Percentiles rank a stretch among this genome's conserved stretches.
phyloP scores from a whole-genome alignment of 2,113 vertebrate genomes.

The Phyllopteryx taeniolatus region DNA sequence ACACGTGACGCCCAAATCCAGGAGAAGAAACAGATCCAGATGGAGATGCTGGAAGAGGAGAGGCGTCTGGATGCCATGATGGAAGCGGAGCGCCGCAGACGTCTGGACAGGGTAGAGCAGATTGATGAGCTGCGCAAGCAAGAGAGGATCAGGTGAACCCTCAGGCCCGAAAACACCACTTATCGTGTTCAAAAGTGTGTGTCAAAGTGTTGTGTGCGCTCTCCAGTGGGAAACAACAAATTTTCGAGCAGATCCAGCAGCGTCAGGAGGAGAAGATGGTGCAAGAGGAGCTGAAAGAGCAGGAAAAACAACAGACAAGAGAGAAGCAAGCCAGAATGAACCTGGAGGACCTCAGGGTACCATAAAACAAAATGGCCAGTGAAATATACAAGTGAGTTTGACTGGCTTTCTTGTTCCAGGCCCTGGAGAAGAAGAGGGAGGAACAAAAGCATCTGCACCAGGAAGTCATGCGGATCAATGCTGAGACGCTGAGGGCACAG shows the following conservation, averaged over 20 bases:
- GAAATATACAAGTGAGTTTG: neutral
- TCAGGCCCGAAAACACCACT: neutral
- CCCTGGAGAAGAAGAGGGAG: constrained; percentile 69
- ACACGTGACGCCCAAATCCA: constrained; percentile 81
- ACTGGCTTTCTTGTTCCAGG: constrained; percentile 58
- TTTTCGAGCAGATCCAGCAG: constrained; percentile 79
- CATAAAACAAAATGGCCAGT: neutral
- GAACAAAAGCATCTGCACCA: constrained; percentile 74
- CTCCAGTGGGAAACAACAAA: constrained; percentile 76
- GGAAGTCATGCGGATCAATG: constrained; percentile 79
- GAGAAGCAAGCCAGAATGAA: constrained; percentile 74
- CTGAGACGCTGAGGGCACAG: constrained; percentile 71
- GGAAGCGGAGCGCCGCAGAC: constrained; percentile 79
- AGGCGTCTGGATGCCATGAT: constrained; percentile 82
- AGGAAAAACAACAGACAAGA: constrained; percentile 75
- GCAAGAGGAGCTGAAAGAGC: constrained; percentile 70
- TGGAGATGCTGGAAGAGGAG: constrained; percentile 79
- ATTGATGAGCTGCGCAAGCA: constrained; percentile 71
- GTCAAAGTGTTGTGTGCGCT: neutral
- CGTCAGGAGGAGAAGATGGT: constrained; percentile 71
- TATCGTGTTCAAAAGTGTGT: neutral
- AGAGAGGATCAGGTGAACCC: constrained; percentile 68
- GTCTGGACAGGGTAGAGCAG: constrained; percentile 72
- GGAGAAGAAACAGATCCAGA: constrained; percentile 79
- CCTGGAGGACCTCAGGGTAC: constrained; percentile 79